Evolutionary conservation across 2,797 vertebrate genomes (phyloP).

Genomic region (Decapterus maruadsi): DNA sequence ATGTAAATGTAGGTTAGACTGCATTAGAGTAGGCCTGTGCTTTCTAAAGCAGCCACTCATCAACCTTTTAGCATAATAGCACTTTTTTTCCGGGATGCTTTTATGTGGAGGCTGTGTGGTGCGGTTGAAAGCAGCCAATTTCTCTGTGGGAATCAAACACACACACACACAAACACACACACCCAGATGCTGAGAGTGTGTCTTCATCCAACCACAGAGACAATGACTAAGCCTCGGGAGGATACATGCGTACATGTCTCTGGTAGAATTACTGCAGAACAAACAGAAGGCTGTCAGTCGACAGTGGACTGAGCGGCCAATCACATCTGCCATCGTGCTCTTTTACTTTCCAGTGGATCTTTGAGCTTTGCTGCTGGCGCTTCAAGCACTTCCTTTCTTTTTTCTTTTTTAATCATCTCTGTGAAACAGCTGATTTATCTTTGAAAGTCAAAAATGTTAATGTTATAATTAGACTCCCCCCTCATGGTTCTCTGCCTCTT

Average conservation of each 20-base stretch:
- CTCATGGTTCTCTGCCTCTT: no score
- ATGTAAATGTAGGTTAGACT: constrained; percentile 16
- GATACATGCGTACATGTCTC: not conserved
- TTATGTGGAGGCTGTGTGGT: constrained; percentile 9
- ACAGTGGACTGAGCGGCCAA: not conserved
- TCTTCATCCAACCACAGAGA: not conserved
- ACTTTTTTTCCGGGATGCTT: constrained; percentile 7
- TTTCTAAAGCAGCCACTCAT: constrained; percentile 24
- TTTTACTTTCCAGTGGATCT: not conserved
- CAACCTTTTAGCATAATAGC: constrained; percentile 32
- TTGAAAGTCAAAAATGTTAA: not conserved
- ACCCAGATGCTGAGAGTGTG: not conserved
- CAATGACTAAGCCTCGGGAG: not conserved
- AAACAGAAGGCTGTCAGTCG: not conserved
- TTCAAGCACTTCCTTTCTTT: not conserved
- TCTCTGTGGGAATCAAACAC: constrained; percentile 4
- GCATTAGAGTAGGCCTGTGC: not conserved
- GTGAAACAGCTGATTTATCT: not conserved
- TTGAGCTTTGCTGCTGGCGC: not conserved
- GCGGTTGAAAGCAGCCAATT: not conserved
- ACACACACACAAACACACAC: not conserved
- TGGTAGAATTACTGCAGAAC: not conserved
- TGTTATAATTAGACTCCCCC: not conserved
- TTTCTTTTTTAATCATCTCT: not conserved
- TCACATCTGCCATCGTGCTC: not conserved